These are phyloP conservation scores for Oryctes rhinoceros DNA, from an alignment of 1,140 invertebrate genomes.

Conservation along the genomic window DNA sequence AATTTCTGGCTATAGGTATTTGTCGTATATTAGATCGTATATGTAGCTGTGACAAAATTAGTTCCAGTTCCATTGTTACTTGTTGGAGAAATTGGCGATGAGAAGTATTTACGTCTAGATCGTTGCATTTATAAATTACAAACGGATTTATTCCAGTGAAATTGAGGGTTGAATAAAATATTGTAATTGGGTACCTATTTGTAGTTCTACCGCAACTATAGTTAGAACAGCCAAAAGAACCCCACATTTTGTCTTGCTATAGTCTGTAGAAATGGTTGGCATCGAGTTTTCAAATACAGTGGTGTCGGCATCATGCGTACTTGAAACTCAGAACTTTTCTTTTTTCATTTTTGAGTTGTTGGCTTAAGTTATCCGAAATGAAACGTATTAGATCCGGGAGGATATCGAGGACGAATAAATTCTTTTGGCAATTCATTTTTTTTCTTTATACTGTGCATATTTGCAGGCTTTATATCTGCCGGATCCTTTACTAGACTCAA, in stretches of 20 bases:
- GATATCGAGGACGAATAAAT: constrained; percentile 31
- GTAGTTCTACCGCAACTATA: constrained; percentile 41
- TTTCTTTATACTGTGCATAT: constrained; percentile 52
- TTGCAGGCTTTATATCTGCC: constrained; percentile 50
- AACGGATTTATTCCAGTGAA: constrained; percentile 37
- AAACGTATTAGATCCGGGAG: no score
- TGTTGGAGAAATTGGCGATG: constrained; percentile 31
- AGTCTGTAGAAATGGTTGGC: constrained; percentile 37
- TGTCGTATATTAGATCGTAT: constrained; percentile 19
- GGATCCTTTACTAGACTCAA: constrained; percentile 46
- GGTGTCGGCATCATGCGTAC: constrained; percentile 29
- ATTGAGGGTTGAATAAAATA: constrained; percentile 43
- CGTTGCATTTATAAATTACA: constrained; percentile 4
- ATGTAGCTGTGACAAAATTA: background rate
- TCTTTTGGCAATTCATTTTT: constrained; percentile 50
- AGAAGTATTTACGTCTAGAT: constrained; percentile 5
- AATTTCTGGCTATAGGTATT: background rate
- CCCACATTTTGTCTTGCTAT: constrained; percentile 9
- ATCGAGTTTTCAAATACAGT: constrained; percentile 30
- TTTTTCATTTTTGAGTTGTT: background rate
- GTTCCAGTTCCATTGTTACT: constrained; percentile 49
- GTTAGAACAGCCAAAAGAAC: constrained; percentile 6
- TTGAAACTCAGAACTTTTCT: constrained; percentile 39
- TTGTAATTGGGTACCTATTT: constrained; percentile 42
- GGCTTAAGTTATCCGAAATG: no score